These are phyloP conservation scores for Lepisosteus osseus DNA, from an alignment of 2,113 vertebrate genomes.

Conservation along the genomic window DNA sequence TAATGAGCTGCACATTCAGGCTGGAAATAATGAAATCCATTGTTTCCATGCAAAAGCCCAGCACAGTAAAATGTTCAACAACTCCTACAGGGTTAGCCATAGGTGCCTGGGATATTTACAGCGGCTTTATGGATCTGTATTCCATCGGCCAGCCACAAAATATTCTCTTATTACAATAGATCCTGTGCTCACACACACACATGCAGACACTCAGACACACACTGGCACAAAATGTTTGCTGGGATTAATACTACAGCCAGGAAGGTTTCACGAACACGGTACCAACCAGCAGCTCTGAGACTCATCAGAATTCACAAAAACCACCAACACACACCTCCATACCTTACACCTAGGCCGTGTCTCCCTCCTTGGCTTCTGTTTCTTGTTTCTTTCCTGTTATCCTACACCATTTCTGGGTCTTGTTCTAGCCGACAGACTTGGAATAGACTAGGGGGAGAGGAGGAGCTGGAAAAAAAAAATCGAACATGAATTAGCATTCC, in stretches of 20 bases:
- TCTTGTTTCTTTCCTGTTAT: slow-evolving; percentile 36
- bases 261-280: neutral
- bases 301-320: neutral
- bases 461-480: slow-evolving; percentile 32
- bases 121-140: slow-evolving; percentile 3
- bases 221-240: slow-evolving; percentile 1
- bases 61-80: too few species aligned
- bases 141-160: slow-evolving; percentile 9
- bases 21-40: neutral
- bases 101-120: neutral
- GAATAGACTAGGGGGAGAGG: slow-evolving; percentile 40
- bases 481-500: slow-evolving; percentile 63
- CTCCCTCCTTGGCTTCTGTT: slow-evolving; percentile 32
- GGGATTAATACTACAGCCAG: neutral
- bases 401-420: slow-evolving; percentile 58
- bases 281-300: neutral
- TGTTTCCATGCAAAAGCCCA: neutral
- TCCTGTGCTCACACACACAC: slow-evolving; percentile 7
- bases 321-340: slow-evolving; percentile 24
- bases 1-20: neutral
- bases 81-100: neutral
- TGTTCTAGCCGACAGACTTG: slow-evolving; percentile 41
- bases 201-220: neutral
- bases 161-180: slow-evolving; percentile 16
- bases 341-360: slow-evolving; percentile 44